phyloP scores from a whole-genome alignment of 1,140 invertebrate genomes.

The Penaeus indicus region DNA sequence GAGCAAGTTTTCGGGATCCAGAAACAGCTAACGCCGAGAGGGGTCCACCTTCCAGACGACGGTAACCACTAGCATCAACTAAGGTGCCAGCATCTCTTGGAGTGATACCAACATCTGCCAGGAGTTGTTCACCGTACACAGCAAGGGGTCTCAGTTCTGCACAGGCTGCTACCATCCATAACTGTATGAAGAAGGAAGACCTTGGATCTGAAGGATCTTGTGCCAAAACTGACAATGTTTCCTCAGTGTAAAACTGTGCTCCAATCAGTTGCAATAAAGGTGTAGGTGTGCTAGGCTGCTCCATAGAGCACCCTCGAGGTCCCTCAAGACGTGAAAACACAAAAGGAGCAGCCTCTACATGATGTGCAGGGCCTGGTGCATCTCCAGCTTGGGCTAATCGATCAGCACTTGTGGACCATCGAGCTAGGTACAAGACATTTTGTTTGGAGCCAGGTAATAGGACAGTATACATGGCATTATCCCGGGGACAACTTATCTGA shows the following conservation, averaged over 20 bases:
- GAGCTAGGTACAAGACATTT: conserved; percentile 28
- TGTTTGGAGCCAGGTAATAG: conserved; percentile 38
- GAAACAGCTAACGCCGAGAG: conserved; percentile 81
- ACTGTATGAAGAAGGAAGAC: conserved; percentile 55
- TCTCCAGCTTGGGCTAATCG: conserved; percentile 1
- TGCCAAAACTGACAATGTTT: conserved; percentile 49
- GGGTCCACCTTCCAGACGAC: conserved; percentile 69
- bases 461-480: conserved; percentile 65
- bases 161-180: conserved; percentile 46
- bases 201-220: conserved; percentile 54
- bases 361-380: conserved; percentile 41
- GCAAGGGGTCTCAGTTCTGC: conserved; percentile 46
- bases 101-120: conserved; percentile 57
- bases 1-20: conserved; percentile 88
- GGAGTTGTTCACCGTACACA: conserved; percentile 33
- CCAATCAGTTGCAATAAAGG: conserved; percentile 49
- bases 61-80: conserved; percentile 68
- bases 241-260: conserved; percentile 54
- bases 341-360: conserved; percentile 53
- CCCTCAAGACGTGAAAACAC: conserved; percentile 55
- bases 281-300: conserved; percentile 22
- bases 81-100: conserved; percentile 67
- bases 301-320: conserved; percentile 8
- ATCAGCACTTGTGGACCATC: conserved; percentile 69
- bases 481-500: conserved; percentile 59